Evolutionary conservation across 2,888 invertebrate genomes (phyloP).

Genomic region (Drosophila antonietae): DNA sequence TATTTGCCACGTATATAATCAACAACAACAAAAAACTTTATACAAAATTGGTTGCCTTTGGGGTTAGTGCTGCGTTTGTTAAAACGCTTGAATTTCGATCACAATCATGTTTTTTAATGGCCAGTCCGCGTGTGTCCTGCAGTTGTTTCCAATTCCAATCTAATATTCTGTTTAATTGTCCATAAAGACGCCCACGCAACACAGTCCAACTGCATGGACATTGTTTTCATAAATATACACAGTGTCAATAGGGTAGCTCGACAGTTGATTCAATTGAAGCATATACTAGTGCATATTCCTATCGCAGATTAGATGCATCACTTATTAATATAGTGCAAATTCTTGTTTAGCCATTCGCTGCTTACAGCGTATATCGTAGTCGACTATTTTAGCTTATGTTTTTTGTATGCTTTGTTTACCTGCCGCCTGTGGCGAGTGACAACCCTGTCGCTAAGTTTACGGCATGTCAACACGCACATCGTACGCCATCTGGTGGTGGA

Average conservation of each 20-base stretch:
- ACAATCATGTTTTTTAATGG: constrained; percentile 49
- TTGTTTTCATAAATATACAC: neutral
- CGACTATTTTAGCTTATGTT: neutral
- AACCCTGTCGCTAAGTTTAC: constrained; percentile 26
- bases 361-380: neutral
- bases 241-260: neutral
- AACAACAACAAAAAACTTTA: constrained; percentile 22
- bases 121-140: constrained; percentile 37
- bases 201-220: neutral
- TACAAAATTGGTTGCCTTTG: neutral
- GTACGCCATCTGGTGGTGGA: constrained; percentile 53
- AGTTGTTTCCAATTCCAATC: constrained; percentile 31
- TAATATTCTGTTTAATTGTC: constrained; percentile 69
- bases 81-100: constrained; percentile 47
- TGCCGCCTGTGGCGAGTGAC: constrained; percentile 9
- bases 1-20: constrained; percentile 56
- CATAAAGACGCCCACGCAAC: constrained; percentile 10
- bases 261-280: neutral
- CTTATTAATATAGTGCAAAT: neutral
- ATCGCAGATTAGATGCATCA: neutral
- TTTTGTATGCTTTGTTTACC: neutral
- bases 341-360: too few species aligned
- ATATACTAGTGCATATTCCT: neutral
- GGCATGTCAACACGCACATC: constrained; percentile 51
- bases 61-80: constrained; percentile 15